These are phyloP conservation scores for Trididemnum miniatum DNA, from an alignment of 23 tunicate genomes.

Conservation along the genomic window DNA sequence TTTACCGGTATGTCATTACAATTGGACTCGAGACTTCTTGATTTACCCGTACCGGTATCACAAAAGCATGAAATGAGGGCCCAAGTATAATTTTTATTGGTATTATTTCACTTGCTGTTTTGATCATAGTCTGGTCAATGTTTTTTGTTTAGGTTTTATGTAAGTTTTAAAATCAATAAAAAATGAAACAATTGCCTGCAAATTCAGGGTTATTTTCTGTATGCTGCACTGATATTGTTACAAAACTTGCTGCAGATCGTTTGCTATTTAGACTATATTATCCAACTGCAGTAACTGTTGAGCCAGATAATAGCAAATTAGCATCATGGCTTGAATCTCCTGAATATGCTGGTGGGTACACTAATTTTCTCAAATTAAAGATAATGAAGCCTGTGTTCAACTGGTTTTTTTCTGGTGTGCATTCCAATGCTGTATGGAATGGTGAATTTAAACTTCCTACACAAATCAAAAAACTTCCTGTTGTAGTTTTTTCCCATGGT, in stretches of 20 bases:
- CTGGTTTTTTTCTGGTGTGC: conserved; percentile 32
- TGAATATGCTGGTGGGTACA: conserved; percentile 50
- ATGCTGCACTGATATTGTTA: conserved; percentile 55
- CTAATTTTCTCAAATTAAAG: conserved; percentile 36
- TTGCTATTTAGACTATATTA: conserved; percentile 55
- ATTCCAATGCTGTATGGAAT: conserved; percentile 42
- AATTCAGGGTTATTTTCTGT: conserved; percentile 56
- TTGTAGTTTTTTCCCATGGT: conserved; percentile 74
- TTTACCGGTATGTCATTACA: no score
- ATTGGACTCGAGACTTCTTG: no score
- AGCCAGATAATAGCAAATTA: neutral
- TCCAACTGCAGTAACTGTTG: conserved; percentile 32
- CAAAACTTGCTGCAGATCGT: conserved; percentile 59
- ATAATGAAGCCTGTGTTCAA: conserved; percentile 15
- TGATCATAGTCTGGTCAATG: neutral
- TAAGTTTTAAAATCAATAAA: neutral
- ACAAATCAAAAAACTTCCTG: conserved; percentile 35
- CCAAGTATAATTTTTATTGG: no score
- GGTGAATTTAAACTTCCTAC: conserved; percentile 37
- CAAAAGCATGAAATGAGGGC: no score
- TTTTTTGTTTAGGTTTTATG: neutral
- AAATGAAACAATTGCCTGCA: conserved; percentile 19
- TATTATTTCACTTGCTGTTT: no score
- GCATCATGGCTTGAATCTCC: conserved; percentile 39
- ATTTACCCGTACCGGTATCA: no score